Evolutionary conservation across 2,113 vertebrate species (phyloP), one percentile per base, ranked within the genome.

Genomic region (Anarrhichthys ocellatus): DNA sequence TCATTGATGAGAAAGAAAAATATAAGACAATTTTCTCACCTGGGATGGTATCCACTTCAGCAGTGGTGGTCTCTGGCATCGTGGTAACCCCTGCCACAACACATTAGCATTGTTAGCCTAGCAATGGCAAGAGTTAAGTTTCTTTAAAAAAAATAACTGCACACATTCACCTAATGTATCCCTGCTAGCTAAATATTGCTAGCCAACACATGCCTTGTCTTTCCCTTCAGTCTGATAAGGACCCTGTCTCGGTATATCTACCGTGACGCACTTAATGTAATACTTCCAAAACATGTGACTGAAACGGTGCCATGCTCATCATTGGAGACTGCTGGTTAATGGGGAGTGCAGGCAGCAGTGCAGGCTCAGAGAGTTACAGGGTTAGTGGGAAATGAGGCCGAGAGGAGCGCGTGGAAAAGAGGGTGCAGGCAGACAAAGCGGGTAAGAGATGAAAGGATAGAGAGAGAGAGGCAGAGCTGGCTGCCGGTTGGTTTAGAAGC

Each of bases 321-420:
- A 88, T 70, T 38, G 82, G 89, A 93, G 92, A 92, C 90, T 91
- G 91, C 92, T 89, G 88, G 85, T 90, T 86, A 86, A 81, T 87
- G 87, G 77, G 79, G 81, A 64, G 78, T 36, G 74, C 72, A 78
- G 76, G 76, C 71, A 64, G 84, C 38, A 40, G 78, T 56, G 75
- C 46, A 78, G 78, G 80, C 61, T 78, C 34, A 29, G 62, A 69
- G 81, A 80, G 80, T 84, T 70, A 85, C 66, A 76, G 77, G 83
- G 89, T 88, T 81, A 90, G 73, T 82, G 71, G 90, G 81, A 86
- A 86, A 90, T 32, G 66, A 90, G 86, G 90, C 77, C 67, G 76
- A 68, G 82, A 88, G 54, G 70, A 73, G 66, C 20, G 72, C n/a
- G 24, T 38, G 5, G 50, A 48, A 24, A 59, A 52, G 50, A 69